Evolutionary conservation across 2,797 vertebrate species (phyloP).

Genomic region (Takifugu rubripes): DNA sequence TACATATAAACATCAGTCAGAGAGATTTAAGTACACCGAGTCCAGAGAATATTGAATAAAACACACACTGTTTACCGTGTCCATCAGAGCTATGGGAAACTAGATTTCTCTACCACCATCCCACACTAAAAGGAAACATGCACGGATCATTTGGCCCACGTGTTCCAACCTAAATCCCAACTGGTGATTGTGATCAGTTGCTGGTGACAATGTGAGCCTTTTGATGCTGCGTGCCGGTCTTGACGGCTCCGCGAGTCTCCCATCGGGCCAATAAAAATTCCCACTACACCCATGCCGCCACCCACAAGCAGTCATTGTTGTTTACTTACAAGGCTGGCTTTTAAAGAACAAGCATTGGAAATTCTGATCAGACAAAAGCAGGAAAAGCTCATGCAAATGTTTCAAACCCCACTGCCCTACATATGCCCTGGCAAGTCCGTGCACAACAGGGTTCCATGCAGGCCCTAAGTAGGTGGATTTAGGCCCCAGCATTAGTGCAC

Average conservation of each 20-base stretch:
- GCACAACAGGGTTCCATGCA: slow-evolving; percentile 55
- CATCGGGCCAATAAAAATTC: slow-evolving; percentile 40
- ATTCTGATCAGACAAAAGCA: slow-evolving; percentile 14
- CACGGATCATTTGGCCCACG: too few species aligned
- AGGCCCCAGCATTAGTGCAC: slow-evolving; percentile 63
- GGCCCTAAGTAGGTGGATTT: slow-evolving; percentile 67
- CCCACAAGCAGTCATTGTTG: slow-evolving; percentile 33
- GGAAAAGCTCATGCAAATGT: slow-evolving; percentile 38
- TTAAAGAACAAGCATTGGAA: slow-evolving; percentile 3
- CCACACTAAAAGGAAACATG: slow-evolving; percentile 1
- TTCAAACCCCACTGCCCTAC: slow-evolving; percentile 65
- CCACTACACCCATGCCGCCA: slow-evolving; percentile 37
- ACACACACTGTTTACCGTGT: too few species aligned
- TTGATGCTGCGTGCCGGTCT: too few species aligned
- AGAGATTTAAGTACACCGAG: too few species aligned
- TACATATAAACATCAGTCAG: too few species aligned
- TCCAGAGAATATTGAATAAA: background rate
- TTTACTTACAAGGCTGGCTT: slow-evolving; percentile 22
- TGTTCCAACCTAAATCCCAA: slow-evolving; percentile 10
- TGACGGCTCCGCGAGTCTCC: slow-evolving; percentile 31
- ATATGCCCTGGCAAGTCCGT: slow-evolving; percentile 56
- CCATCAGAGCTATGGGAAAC: background rate
- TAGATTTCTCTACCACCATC: slow-evolving; percentile 14
- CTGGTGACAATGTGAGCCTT: background rate
- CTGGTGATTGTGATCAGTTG: slow-evolving; percentile 33